A percentile compares a stretch with the other conserved stretches of the same genome.
Evolutionary conservation across 2,888 invertebrate species (phyloP).

Genomic region (Drosophila monieri): DNA sequence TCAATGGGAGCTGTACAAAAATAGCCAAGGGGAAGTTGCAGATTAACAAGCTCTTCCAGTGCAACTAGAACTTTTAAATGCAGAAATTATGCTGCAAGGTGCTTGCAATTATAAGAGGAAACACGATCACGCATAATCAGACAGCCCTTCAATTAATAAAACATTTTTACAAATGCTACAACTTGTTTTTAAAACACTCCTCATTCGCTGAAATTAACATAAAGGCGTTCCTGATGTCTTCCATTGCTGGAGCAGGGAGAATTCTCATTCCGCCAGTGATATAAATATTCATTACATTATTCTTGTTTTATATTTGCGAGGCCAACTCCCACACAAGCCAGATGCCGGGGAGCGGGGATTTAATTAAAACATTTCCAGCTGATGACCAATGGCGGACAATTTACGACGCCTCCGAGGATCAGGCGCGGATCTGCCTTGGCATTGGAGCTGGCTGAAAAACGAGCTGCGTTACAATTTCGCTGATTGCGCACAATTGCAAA

Average conservation of each 20-base stretch:
- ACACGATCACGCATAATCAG: background rate
- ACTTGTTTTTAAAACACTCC: background rate
- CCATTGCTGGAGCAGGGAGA: background rate
- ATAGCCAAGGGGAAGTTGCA: background rate
- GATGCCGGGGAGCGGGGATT: conserved; percentile 43
- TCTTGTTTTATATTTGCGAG: conserved; percentile 12
- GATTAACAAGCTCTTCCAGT: background rate
- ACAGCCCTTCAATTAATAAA: background rate
- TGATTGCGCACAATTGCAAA: conserved; percentile 75
- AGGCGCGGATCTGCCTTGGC: conserved; percentile 24
- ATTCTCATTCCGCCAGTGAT: conserved; percentile 9
- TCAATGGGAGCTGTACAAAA: background rate
- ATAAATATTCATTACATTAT: conserved; percentile 50
- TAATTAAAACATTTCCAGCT: conserved; percentile 81
- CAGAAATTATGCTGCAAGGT: background rate
- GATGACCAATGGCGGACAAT: conserved; percentile 58
- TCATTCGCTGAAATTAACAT: background rate
- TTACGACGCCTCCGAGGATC: conserved; percentile 59
- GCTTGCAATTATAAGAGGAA: background rate
- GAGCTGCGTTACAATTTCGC: conserved; percentile 76
- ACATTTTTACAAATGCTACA: background rate
- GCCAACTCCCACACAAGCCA: conserved; percentile 35
- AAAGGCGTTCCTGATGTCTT: conserved; percentile 2
- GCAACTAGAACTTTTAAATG: background rate
- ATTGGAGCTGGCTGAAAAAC: conserved; percentile 53